Evolutionary conservation across 1,140 invertebrate species (phyloP).

Genomic region (Aleiodes sp.): DNA sequence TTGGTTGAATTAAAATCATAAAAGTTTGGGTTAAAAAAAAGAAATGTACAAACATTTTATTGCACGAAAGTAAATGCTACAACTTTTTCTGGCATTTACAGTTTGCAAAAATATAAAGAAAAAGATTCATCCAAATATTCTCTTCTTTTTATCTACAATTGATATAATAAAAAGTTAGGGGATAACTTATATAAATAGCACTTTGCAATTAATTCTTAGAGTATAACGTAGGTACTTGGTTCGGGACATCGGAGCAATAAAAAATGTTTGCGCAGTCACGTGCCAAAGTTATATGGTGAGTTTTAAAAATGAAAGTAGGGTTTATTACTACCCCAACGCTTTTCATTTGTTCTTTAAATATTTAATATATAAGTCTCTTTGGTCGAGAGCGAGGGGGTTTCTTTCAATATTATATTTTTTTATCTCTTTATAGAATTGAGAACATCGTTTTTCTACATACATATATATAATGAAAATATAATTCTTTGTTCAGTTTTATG

Average conservation of each 20-base stretch:
- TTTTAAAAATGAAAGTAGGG: neutral
- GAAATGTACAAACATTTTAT: conserved; percentile 58
- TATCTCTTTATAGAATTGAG: neutral
- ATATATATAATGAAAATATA: no score
- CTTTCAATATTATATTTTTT: neutral
- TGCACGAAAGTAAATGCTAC: conserved; percentile 43
- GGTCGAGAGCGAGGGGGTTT: conserved; percentile 26
- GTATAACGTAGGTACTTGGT: conserved; percentile 19
- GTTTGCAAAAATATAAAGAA: neutral
- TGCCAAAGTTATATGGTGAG: neutral
- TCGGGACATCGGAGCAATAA: conserved; percentile 7
- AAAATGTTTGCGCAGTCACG: neutral
- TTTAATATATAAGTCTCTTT: conserved; percentile 29
- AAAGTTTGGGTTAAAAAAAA: conserved; percentile 40
- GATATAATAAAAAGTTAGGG: conserved; percentile 24
- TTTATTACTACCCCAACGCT: neutral
- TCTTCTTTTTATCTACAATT: conserved; percentile 26
- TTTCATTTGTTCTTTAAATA: conserved; percentile 1
- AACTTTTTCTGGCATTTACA: neutral
- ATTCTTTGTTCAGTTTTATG: neutral
- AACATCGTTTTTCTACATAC: neutral
- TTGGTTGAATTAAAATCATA: conserved; percentile 13
- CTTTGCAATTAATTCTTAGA: conserved; percentile 1
- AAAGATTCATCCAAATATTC: conserved; percentile 12
- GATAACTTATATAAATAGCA: conserved; percentile 36